Conservation (phyloP, 2,888 invertebrate genomes). For the Phanerotoma sp. region DNA sequence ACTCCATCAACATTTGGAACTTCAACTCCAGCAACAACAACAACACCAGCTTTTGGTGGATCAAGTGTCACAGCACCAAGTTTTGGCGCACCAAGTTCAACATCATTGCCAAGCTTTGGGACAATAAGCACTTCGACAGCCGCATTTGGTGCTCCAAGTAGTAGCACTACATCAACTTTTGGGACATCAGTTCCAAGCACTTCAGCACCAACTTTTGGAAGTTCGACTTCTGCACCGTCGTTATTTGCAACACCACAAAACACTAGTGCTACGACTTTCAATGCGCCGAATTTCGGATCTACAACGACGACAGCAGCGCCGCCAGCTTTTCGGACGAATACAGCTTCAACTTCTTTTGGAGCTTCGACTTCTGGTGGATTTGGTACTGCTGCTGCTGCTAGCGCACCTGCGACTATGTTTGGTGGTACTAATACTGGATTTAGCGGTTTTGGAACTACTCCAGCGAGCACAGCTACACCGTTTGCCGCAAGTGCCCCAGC, state of each 20-base stretch:
- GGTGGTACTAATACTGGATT: conserved; percentile 11
- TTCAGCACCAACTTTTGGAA: conserved; percentile 28
- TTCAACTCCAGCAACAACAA: conserved; percentile 3
- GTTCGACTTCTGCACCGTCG: conserved; percentile 19
- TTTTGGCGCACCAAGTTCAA: neutral
- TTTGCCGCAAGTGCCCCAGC: neutral
- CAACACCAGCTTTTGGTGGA: neutral
- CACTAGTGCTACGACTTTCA: conserved; percentile 6
- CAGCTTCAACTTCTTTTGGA: conserved; percentile 30
- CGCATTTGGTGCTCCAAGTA: conserved; percentile 23
- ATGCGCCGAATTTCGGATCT: conserved; percentile 19
- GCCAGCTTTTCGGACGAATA: conserved; percentile 26
- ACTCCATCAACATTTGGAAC: conserved; percentile 18
- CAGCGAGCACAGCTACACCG: neutral
- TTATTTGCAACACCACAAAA: conserved; percentile 30
- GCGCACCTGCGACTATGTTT: conserved; percentile 21
- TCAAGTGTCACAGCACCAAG: neutral
- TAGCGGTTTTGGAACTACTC: conserved; percentile 21
- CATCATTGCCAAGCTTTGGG: conserved; percentile 29
- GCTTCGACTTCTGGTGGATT: conserved; percentile 21
- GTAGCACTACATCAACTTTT: conserved; percentile 25
- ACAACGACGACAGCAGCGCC: conserved; percentile 17
- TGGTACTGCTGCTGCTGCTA: conserved; percentile 13
- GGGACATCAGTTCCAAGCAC: conserved; percentile 19
- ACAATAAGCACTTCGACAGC: conserved; percentile 22